These are phyloP conservation scores for Stichopus horrens DNA, from an alignment of 53 echinoderm and acorn worm species.

Conservation along the genomic window DNA sequence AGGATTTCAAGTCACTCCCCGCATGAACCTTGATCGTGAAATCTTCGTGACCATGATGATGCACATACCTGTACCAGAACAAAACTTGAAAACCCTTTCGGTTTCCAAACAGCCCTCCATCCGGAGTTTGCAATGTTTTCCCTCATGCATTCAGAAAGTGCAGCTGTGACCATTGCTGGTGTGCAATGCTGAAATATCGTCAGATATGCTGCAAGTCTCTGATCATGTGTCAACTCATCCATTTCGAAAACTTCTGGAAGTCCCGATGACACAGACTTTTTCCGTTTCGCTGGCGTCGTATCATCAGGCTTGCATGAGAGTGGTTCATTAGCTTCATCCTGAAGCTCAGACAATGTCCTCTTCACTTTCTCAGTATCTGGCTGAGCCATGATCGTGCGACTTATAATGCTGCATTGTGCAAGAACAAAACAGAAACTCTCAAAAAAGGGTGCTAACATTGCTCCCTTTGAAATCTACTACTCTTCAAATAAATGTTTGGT, in stretches of 20 bases:
- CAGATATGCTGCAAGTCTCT: conserved; percentile 62
- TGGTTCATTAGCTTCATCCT: not conserved
- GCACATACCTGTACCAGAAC: conserved; percentile 32
- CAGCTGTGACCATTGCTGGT: conserved; percentile 30
- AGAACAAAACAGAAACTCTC: no score
- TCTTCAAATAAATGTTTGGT: no score
- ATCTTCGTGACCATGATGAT: no score
- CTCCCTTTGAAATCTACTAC: no score
- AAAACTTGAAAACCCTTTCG: not conserved
- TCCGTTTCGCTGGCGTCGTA: conserved; percentile 18
- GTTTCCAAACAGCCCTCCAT: conserved; percentile 63
- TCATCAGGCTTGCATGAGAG: not conserved
- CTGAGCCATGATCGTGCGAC: not conserved
- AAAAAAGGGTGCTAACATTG: no score
- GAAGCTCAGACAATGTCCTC: conserved; percentile 10
- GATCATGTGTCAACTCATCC: conserved; percentile 60
- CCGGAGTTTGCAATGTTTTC: conserved; percentile 29
- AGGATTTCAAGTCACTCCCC: not conserved
- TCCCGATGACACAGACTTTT: conserved; percentile 25
- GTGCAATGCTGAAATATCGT: conserved; percentile 36
- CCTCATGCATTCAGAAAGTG: conserved; percentile 37
- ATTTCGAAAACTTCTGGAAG: conserved; percentile 72
- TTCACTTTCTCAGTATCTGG: not conserved
- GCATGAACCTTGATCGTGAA: not conserved
- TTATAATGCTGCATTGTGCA: no score